Conservation (phyloP, 2,888 invertebrate species). For the Boloria euphrosyne region DNA sequence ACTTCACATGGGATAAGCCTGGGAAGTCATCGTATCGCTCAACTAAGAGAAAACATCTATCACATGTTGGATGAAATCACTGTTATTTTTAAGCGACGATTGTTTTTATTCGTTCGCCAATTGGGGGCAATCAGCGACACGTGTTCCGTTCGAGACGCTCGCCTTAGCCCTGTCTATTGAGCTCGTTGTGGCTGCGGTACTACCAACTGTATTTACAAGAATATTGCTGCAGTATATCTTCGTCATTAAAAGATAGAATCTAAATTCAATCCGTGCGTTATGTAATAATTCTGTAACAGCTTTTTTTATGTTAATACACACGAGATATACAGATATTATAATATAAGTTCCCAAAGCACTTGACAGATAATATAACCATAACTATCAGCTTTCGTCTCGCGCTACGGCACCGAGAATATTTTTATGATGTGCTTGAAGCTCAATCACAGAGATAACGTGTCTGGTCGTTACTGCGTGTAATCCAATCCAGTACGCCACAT, state of each 20-base stretch:
- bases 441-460: conserved; percentile 71
- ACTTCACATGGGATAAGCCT: conserved; percentile 73
- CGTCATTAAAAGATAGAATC: not conserved
- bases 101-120: conserved; percentile 82
- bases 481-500: conserved; percentile 64
- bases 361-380: conserved; percentile 43
- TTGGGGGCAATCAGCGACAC: conserved; percentile 81
- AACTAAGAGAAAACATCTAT: conserved; percentile 70
- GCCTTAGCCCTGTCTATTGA: conserved; percentile 69
- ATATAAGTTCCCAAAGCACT: conserved; percentile 48
- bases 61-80: conserved; percentile 82
- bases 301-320: conserved; percentile 9
- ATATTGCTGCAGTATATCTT: not conserved
- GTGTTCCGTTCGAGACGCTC: conserved; percentile 73
- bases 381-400: conserved; percentile 45
- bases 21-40: conserved; percentile 65
- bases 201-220: conserved; percentile 42
- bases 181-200: conserved; percentile 60
- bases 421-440: conserved; percentile 66
- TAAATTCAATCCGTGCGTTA: not conserved
- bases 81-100: conserved; percentile 81
- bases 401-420: conserved; percentile 57
- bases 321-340: conserved; percentile 1
- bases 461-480: conserved; percentile 64
- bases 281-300: not conserved